Conservation (phyloP, 2,113 vertebrate genomes). For the Furnarius figulus region DNA sequence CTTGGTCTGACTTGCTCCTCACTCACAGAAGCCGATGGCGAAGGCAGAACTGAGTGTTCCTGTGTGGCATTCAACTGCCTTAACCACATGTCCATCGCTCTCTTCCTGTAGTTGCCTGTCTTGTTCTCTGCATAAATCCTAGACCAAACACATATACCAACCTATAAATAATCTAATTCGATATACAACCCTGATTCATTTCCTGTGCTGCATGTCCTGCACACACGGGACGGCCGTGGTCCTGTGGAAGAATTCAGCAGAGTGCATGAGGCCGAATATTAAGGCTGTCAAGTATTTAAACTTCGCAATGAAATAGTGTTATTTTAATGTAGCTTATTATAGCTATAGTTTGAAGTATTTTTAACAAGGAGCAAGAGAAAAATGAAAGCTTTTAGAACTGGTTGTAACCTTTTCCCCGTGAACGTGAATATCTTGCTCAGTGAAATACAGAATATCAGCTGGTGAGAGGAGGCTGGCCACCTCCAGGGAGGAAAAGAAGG, state of each 20-base stretch:
- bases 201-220: constrained; percentile 25
- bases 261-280: neutral
- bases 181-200: constrained; percentile 45
- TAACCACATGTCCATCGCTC: constrained; percentile 43
- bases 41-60: constrained; percentile 24
- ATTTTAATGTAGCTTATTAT: neutral
- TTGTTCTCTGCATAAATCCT: neutral
- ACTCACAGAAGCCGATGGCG: neutral
- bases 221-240: fast-evolving
- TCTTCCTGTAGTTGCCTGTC: constrained; percentile 55
- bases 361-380: neutral
- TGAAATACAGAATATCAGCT: neutral
- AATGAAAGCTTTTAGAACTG: neutral
- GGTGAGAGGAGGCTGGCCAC: neutral
- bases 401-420: neutral
- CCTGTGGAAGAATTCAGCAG: neutral
- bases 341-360: neutral
- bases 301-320: neutral
- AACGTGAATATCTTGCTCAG: neutral
- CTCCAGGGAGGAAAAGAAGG: neutral
- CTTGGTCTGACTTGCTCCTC: neutral
- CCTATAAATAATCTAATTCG: constrained; percentile 47
- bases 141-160: neutral
- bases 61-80: constrained; percentile 51
- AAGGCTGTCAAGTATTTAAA: neutral